Evolutionary conservation across 2,113 vertebrate species (phyloP), one percentile per base, ranked within the genome.

Genomic region (Lepidothrix coronata): DNA sequence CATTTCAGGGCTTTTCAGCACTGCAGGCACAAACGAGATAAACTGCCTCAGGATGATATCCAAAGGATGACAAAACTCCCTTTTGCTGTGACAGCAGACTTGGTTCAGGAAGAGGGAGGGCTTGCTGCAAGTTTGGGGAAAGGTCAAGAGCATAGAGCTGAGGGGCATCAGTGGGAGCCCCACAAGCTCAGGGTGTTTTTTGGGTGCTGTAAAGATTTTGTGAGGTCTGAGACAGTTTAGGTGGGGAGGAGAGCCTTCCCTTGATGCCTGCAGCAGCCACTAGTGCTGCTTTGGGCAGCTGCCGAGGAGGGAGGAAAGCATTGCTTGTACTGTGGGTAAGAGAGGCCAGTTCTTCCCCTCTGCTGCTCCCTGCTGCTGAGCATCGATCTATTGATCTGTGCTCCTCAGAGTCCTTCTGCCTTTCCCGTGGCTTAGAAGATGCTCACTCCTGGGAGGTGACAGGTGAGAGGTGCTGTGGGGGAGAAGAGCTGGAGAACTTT

Each of bases 1-100:
- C 46, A 54, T 94, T 91, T 76, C 55, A 57, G 76, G 51, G 37
- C 55, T 84, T 89, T 89, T 80, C 80, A 54, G 68, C 91, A 79
- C 61, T 88, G 74, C 63, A 61, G 85, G 71, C 71, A 79, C 31
- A 67, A 82, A 85, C 73, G 78, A 96, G 62, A 91, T 85, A 81
- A 68, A 18, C 30, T 76, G 16, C 71, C 12, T 65, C n/a, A 89
- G 90, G 93, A 75, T 57, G 44, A 23, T 43, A 77, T 81, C 68
- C 87, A 86, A 84, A 65, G 76, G 54, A 85, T 82, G 92, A 85
- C 33, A 87, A 89, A 89, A 87, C 9, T 68, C 59, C 35, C 22
- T 94, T 93, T 19, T 93, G 66, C 78, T 78, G 77, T 85, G 70
- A 52, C 70, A 87, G 90, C 77, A 95, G 57, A 12, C 58, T 63